phyloP scores from a whole-genome alignment of 2,888 invertebrate genomes.

The Drosophila quinaria region DNA sequence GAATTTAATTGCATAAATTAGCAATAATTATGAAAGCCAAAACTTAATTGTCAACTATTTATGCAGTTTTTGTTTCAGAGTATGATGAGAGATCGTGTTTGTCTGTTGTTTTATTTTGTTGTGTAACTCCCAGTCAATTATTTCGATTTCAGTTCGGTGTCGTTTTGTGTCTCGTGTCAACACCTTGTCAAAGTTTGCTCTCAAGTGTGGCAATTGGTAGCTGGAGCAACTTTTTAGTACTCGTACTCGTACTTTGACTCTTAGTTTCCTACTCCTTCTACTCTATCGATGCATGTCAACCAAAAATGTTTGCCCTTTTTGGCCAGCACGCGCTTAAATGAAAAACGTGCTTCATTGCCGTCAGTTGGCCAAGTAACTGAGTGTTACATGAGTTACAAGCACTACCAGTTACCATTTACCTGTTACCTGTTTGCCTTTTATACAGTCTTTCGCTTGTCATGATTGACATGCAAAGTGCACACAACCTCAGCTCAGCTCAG shows the following conservation, averaged over 20 bases:
- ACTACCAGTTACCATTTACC: conserved; percentile 6
- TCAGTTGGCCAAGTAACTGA: conserved; percentile 47
- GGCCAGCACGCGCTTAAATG: conserved; percentile 64
- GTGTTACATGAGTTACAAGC: conserved; percentile 32
- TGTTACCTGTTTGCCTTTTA: conserved; percentile 29
- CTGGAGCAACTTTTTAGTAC: conserved; percentile 21
- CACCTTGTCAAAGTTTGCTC: conserved; percentile 62
- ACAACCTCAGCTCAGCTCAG: conserved; percentile 26
- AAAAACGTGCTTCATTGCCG: conserved; percentile 68
- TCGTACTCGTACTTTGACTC: not conserved
- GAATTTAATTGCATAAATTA: conserved; percentile 53
- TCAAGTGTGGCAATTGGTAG: conserved; percentile 58
- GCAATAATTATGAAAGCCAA: conserved; percentile 2
- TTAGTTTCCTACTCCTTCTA: conserved; percentile 11
- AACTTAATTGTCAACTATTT: conserved; percentile 13
- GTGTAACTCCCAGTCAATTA: conserved; percentile 29
- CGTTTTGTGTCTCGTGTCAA: conserved; percentile 52
- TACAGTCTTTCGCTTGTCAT: conserved; percentile 50
- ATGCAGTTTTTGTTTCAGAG: not conserved
- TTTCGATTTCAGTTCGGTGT: conserved; percentile 21
- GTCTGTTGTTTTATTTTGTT: conserved; percentile 3
- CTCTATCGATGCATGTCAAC: conserved; percentile 66
- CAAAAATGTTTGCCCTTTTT: conserved; percentile 52
- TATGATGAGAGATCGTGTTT: not conserved
- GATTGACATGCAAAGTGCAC: conserved; percentile 76